phyloP scores from a whole-genome alignment of 2,113 vertebrate species.

The Ivindomyrus marchei region DNA sequence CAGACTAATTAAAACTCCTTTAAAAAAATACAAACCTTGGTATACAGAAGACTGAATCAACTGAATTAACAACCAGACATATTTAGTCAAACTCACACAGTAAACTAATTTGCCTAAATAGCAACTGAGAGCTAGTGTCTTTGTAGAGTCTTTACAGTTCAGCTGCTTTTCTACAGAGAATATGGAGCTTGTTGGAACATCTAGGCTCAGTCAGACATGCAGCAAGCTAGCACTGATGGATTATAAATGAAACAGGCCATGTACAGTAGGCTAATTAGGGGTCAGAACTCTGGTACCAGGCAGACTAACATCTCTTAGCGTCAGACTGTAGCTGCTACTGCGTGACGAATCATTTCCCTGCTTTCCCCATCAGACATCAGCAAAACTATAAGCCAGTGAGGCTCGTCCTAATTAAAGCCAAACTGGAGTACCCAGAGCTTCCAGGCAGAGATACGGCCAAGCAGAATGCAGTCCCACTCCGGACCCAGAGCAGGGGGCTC shows the following conservation, averaged over 20 bases:
- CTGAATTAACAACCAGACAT: not conserved
- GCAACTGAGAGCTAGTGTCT: not conserved
- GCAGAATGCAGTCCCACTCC: not conserved
- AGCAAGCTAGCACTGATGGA: not conserved
- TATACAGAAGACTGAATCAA: not conserved
- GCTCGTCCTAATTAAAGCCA: not conserved
- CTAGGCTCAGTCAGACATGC: not conserved
- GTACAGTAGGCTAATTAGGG: not conserved
- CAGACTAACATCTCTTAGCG: not conserved
- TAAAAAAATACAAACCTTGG: slow-evolving; percentile 17
- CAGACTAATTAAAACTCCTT: slow-evolving; percentile 20
- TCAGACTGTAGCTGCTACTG: not conserved
- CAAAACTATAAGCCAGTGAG: not conserved
- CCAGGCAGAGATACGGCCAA: not conserved
- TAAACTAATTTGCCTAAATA: not conserved
- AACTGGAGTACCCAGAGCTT: not conserved
- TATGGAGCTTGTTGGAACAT: not conserved
- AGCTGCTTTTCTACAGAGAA: not conserved
- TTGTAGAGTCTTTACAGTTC: not conserved
- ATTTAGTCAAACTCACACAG: not conserved
- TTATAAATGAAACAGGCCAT: slow-evolving; percentile 4
- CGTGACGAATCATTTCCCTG: not conserved
- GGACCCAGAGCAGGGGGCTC: not conserved
- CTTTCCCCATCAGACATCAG: not conserved
- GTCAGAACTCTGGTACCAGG: not conserved